phyloP scores from a whole-genome alignment of 2,113 vertebrate species.

The Zapornia atra region DNA sequence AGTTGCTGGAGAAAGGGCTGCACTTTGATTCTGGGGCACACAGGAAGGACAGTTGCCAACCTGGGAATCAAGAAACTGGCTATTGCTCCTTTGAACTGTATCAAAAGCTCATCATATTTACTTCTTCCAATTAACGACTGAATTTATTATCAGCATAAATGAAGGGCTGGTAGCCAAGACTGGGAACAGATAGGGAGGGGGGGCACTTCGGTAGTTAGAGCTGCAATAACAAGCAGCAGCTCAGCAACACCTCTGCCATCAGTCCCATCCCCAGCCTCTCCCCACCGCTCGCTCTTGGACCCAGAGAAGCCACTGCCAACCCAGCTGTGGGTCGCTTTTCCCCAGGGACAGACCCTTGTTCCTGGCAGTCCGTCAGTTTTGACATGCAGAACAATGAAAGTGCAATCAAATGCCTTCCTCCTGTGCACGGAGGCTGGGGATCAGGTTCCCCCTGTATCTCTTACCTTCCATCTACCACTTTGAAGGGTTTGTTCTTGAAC shows the following conservation, averaged over 20 bases:
- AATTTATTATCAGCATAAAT: background rate
- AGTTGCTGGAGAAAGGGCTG: background rate
- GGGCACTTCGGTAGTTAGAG: background rate
- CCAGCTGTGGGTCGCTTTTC: background rate
- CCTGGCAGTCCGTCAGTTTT: background rate
- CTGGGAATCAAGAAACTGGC: background rate
- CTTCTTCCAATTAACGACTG: slow-evolving; percentile 21
- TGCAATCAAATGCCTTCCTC: slow-evolving; percentile 42
- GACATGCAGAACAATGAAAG: slow-evolving; percentile 51
- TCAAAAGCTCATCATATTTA: slow-evolving; percentile 47
- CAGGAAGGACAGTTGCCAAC: slow-evolving; percentile 22
- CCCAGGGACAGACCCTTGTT: background rate
- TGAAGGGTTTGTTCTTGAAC: slow-evolving; percentile 46
- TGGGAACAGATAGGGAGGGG: background rate
- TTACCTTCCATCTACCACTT: slow-evolving; percentile 42
- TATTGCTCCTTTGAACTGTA: slow-evolving; percentile 42
- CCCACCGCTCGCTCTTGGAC: background rate
- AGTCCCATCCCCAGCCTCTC: background rate
- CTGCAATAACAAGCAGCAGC: rapidly evolving
- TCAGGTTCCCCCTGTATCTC: slow-evolving; percentile 45
- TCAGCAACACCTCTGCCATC: background rate
- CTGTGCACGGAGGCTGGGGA: background rate
- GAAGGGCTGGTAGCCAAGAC: background rate
- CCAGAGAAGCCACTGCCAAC: background rate
- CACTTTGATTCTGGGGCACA: slow-evolving; percentile 1